Percentiles rank a stretch among this genome's conserved stretches.
phyloP scores from a whole-genome alignment of 2,113 vertebrate genomes.

The Colossoma macropomum region DNA sequence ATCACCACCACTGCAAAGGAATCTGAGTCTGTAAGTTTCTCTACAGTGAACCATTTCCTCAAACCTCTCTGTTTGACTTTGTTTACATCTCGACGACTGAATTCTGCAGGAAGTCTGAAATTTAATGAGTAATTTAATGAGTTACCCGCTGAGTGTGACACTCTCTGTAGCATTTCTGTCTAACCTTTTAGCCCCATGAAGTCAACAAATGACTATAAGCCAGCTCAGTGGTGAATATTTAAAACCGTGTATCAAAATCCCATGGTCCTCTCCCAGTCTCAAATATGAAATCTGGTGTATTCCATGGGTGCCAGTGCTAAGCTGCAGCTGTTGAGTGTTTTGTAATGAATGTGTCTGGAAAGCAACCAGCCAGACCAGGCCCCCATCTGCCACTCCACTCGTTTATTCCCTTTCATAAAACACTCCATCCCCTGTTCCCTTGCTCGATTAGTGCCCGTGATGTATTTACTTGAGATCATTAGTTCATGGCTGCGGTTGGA shows the following conservation, averaged over 20 bases:
- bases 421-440: slow-evolving; percentile 41
- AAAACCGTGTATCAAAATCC: not conserved
- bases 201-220: not conserved
- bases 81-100: no score
- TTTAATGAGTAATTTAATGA: no score
- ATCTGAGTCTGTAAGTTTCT: no score
- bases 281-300: slow-evolving; percentile 6
- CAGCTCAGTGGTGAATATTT: not conserved
- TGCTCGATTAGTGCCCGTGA: slow-evolving; percentile 51
- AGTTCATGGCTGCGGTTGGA: slow-evolving; percentile 24
- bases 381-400: slow-evolving; percentile 66
- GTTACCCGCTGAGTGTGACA: no score
- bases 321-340: slow-evolving; percentile 71
- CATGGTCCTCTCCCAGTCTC: not conserved
- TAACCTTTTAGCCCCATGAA: not conserved
- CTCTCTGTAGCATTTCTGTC: not conserved
- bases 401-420: slow-evolving; percentile 35
- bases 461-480: slow-evolving; percentile 33
- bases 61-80: no score
- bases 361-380: slow-evolving; percentile 49
- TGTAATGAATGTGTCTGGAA: slow-evolving; percentile 68
- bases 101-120: no score
- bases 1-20: no score
- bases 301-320: slow-evolving; percentile 10
- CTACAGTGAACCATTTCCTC: no score